Conservation (phyloP, 1,140 invertebrate genomes). For the Apocrypta bakeri region DNA sequence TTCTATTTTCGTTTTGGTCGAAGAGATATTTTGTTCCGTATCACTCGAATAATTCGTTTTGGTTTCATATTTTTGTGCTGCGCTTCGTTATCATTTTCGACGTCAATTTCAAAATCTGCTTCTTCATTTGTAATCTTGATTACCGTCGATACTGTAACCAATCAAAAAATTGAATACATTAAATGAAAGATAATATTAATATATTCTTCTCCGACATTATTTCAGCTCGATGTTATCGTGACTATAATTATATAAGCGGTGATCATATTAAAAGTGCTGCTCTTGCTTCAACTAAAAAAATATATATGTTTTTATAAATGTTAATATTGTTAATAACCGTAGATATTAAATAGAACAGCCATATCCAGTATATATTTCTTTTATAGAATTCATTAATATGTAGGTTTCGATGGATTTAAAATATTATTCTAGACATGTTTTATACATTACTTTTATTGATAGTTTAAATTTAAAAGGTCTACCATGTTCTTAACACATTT, state of each 20-base stretch:
- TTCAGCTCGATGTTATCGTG: not conserved
- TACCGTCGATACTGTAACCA: not conserved
- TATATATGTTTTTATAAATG: not conserved
- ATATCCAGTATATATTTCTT: too few species aligned
- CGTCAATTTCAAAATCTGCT: conserved; percentile 47
- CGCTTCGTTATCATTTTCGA: conserved; percentile 6
- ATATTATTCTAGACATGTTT: too few species aligned
- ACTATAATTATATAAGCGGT: not conserved
- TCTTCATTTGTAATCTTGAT: conserved; percentile 28
- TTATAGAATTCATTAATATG: too few species aligned
- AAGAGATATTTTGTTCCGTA: not conserved
- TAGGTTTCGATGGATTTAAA: too few species aligned
- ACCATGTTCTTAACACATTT: too few species aligned
- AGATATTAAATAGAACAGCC: too few species aligned
- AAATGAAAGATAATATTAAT: not conserved
- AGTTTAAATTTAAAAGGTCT: too few species aligned
- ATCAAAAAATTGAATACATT: conserved; percentile 3
- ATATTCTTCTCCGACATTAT: not conserved
- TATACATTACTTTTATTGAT: too few species aligned
- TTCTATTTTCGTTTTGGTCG: not conserved
- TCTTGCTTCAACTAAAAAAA: not conserved
- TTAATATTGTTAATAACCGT: too few species aligned
- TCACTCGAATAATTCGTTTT: not conserved
- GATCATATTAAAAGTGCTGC: not conserved
- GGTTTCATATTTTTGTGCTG: not conserved